These are phyloP conservation scores for Euzetes globulus DNA, from an alignment of 2,888 invertebrate species.

Conservation along the genomic window DNA sequence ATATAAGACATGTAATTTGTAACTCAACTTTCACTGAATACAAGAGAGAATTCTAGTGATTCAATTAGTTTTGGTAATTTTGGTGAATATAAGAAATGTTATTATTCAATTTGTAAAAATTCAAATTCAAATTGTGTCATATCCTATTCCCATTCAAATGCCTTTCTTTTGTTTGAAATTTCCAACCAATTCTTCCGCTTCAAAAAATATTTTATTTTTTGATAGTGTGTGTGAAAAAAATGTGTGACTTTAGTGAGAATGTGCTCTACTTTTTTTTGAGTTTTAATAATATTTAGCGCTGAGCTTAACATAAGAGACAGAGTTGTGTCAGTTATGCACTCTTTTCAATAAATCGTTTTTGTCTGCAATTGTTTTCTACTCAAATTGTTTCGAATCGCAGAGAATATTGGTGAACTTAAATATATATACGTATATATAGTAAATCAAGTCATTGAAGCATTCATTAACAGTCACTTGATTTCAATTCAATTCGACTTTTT, in stretches of 20 bases:
- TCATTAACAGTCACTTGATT: background rate
- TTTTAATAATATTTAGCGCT: background rate
- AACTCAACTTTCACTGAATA: no score
- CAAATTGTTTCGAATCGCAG: background rate
- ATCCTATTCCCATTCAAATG: background rate
- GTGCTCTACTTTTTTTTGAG: background rate
- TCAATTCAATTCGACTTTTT: background rate
- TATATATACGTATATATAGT: no score
- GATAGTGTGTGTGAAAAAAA: background rate
- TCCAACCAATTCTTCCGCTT: background rate
- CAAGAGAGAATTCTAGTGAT: no score
- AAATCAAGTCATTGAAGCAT: conserved; percentile 1
- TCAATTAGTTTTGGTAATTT: no score
- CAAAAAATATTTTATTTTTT: background rate
- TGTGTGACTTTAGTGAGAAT: background rate
- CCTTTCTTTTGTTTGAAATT: background rate
- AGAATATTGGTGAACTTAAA: background rate
- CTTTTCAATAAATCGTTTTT: background rate
- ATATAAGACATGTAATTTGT: no score
- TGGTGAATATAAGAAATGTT: no score
- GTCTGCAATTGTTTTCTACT: background rate
- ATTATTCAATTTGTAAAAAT: no score
- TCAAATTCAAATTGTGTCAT: no score
- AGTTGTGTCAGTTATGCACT: background rate
- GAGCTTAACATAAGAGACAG: background rate